Base-by-base conservation (phyloP, 2,888 invertebrate species). In the Drosophila subquinaria region DNA sequence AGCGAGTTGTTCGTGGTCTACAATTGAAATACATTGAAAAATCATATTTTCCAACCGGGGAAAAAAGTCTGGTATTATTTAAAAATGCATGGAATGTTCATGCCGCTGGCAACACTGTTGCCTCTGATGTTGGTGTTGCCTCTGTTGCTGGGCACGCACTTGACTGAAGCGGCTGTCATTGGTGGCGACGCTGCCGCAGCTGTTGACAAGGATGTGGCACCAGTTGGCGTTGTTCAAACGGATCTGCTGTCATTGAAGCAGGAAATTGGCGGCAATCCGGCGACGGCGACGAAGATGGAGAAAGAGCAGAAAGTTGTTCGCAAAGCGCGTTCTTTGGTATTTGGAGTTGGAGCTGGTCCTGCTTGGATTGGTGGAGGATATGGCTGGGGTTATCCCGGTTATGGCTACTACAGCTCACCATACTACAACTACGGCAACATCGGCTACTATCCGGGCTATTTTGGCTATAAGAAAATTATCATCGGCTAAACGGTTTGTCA, bases 161-260 rank as follows among this genome's bases (percentile, higher is more conserved):
- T 79, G 77, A 76, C 63, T 79, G 84, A 65, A 66, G 77, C 79
- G 42, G 66, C 69, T 69, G 71, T 64, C 69, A 52, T n/a, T 60
- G 63, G 53, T 56, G 66, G 56, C 74, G 53, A 51, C 64, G 47
- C 62, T 40, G 73, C 47, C 57, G 65, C 80, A 80, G 70, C 72
- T 83, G 86, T 71, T 86, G 83, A 86, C 81, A 88, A 83, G 88
- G 86, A 87, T 80, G 86, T 84, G 80, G 78, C 78, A 63, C 85
- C 76, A 81, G 88, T 78, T 85, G 84, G 81, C 70, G 88, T 69
- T 84, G 80, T 74, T 67, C 82, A 82, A 85, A 78, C 78, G 82
- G 86, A 89, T 89, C 82, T 89, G 82, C 88, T 83, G 82, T 84
- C 88, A 79, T 82, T 89, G 76, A 79, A 90, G 81, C 88, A 85